Percentiles rank a stretch among this genome's conserved stretches.
These are phyloP conservation scores for Brotula barbata DNA, from an alignment of 2,797 vertebrate species.

Conservation along the genomic window DNA sequence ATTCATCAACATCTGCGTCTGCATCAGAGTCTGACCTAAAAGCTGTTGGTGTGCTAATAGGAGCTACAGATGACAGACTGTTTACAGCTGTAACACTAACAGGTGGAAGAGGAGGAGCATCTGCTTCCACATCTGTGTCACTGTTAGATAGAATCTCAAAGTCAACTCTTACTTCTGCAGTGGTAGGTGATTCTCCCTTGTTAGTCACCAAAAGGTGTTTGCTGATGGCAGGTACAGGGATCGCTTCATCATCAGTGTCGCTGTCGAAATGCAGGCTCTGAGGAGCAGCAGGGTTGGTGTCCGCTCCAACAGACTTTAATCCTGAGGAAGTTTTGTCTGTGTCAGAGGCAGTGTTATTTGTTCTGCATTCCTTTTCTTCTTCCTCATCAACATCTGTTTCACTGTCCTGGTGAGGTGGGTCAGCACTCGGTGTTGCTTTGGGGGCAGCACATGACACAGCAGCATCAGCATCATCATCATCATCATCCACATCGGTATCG, in stretches of 20 bases:
- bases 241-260: slow-evolving; percentile 63
- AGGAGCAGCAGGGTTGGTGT: slow-evolving; percentile 6
- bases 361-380: slow-evolving; percentile 21
- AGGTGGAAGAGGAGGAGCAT: slow-evolving; percentile 25
- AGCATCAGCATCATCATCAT: slow-evolving; percentile 20
- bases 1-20: slow-evolving; percentile 50
- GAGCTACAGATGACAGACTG: slow-evolving; percentile 2
- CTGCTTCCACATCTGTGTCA: slow-evolving; percentile 75
- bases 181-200: slow-evolving; percentile 1
- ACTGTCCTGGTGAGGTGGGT: slow-evolving; percentile 54
- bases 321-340: slow-evolving; percentile 17
- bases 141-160: slow-evolving; percentile 71
- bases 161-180: slow-evolving; percentile 4
- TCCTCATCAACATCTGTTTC: slow-evolving; percentile 73
- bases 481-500: slow-evolving; percentile 79
- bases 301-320: slow-evolving; percentile 18
- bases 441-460: slow-evolving; percentile 35
- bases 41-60: not conserved
- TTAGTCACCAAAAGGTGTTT: slow-evolving; percentile 6
- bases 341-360: slow-evolving; percentile 23
- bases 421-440: slow-evolving; percentile 28
- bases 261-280: slow-evolving; percentile 44
- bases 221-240: slow-evolving; percentile 11
- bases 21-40: slow-evolving; percentile 27
- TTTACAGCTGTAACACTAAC: not conserved